Evolutionary conservation across 1,140 invertebrate genomes (phyloP), one percentile per base, ranked within the genome.

Genomic region (Adoxophyes honmai): DNA sequence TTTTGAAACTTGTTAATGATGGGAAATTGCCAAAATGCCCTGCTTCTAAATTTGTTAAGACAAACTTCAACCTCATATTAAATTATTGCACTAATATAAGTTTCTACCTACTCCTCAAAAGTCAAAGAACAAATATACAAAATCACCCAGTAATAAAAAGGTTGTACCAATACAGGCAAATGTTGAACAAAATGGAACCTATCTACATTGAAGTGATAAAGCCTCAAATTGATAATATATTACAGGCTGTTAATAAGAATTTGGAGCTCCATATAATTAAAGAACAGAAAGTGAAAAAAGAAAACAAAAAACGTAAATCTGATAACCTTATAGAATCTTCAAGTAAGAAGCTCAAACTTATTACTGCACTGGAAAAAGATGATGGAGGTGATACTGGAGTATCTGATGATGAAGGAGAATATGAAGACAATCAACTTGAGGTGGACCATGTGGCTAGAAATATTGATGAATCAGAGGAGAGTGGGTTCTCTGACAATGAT

Each of bases 111-210:
- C 89, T 96, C 62, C 69, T 98, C 0, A 98, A 97, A 90, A 90
- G 92, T 37, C 94, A 94, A 78, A 92, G 92, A 62, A 81, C 91
- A 34, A 89, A 91, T 52, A 89, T 96, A 11, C 91, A 93, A 67
- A 92, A 93, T 60, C 97, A 98, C 91, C 97, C 97, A 28, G 93
- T 98, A 28, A 93, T 96, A 13, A 95, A 96, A 82, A 90, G 94
- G 60, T 86, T 98, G 15, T 92, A 94, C 59, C 94, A 96, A 72
- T 95, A 95, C 68, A 92, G 94, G 61, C 91, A 96, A 79, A 89
- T 97, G 55, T 81, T 97, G 15, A 91, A 92, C 59, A 92, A 96
- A 88, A 76, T 97, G 51, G 92, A 93, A 64, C 90, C 92, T 28
- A 85, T 93, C 37, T 94, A 94, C 72, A 90, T 93, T 57, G 86